Evolutionary conservation across 2,888 invertebrate species (phyloP).

Genomic region (Cyaniris semiargus): DNA sequence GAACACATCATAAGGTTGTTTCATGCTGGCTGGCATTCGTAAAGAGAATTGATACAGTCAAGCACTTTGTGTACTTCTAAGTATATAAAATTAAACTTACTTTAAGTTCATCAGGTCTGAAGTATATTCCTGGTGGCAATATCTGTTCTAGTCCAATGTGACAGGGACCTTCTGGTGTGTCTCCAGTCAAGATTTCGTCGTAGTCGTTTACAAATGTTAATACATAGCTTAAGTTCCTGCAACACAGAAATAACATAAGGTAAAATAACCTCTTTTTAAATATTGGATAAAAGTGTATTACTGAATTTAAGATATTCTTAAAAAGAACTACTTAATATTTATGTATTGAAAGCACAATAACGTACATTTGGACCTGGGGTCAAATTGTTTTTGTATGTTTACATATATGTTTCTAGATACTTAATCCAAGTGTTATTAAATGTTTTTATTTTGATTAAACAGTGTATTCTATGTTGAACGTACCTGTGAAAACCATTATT

Average conservation of each 20-base stretch:
- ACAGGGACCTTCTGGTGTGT: slow-evolving; percentile 48
- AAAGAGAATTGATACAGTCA: no score
- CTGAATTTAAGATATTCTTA: no score
- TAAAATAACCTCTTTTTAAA: no score
- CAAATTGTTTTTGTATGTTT: no score
- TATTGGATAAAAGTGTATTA: not conserved
- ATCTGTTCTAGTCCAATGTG: slow-evolving; percentile 58
- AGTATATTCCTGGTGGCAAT: slow-evolving; percentile 61
- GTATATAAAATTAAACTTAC: slow-evolving; percentile 44
- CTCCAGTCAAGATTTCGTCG: slow-evolving; percentile 37
- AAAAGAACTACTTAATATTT: not conserved
- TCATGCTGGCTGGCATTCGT: not conserved
- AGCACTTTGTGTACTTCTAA: not conserved
- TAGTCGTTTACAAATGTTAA: slow-evolving; percentile 51
- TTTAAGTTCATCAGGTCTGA: slow-evolving; percentile 62
- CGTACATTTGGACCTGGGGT: no score
- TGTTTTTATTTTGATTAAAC: not conserved
- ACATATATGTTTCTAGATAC: no score
- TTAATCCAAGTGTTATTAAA: no score
- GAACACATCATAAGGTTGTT: not conserved
- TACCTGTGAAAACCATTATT: slow-evolving; percentile 72
- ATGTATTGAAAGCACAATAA: no score
- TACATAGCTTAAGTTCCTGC: slow-evolving; percentile 62
- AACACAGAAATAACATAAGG: slow-evolving; percentile 31
- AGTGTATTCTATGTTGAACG: not conserved